Evolutionary conservation across 1,140 invertebrate genomes (phyloP), one percentile per base, ranked within the genome.

Genomic region (Temnothorax longispinosus): DNA sequence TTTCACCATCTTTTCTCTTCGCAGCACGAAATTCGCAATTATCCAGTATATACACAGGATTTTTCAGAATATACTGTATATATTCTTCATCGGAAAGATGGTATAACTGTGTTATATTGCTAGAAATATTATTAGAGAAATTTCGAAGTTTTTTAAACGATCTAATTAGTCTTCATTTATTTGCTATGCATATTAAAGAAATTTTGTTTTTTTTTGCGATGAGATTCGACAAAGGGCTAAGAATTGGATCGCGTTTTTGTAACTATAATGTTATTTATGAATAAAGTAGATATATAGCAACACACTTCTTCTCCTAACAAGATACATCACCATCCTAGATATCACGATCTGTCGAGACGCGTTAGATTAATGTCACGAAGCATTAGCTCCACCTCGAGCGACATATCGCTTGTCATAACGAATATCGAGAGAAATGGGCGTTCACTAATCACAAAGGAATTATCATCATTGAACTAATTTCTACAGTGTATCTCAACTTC

Each of bases 281-380:
- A n/a, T 15, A 38, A 38, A n/a, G 32, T n/a, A 10, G 3, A 10
- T 11, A 47, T 11, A 47, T 13, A 44, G 47, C 11, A 47, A 47
- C 11, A 47, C 38, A 13, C 13, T 56, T 38, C 13, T 56, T 38
- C 32, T 64, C 15, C 38, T 52, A 85, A 77, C 50, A 41, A 60
- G 38, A 47, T 47, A 47, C 47, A 50, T 78, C 50, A 60, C 1
- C 41, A 64, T 78, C 85, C 65, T 18, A 80, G 56, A 86, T 86
- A 78, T 13, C 64, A 32, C 54, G 44, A 72, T 27, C 47, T 47
- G 47, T 47, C 47, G 11, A 47, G 3, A 11, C 11, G 47, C 47
- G 11, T 47, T 47, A 47, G 47, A 47, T 47, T 2, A 47, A 47
- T 2, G 44, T 47, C 44, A 47, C 47, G 3, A 47, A 13, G 47